Evolutionary conservation across 2,113 vertebrate species (phyloP).

Genomic region (Nesoenas mayeri): DNA sequence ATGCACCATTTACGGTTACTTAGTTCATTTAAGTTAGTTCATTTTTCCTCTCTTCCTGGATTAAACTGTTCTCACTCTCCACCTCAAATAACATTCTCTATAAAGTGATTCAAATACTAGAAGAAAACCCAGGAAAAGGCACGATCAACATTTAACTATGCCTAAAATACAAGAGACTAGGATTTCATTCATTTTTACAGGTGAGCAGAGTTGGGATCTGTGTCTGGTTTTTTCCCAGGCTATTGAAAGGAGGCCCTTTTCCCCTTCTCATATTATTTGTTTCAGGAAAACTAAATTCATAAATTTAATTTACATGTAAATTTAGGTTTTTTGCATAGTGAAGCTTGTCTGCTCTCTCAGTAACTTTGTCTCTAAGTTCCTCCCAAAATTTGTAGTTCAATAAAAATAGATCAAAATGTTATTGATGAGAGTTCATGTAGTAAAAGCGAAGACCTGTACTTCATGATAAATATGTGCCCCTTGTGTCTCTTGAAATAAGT

Average conservation of each 20-base stretch:
- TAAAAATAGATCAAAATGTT: neutral
- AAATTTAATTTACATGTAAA: neutral
- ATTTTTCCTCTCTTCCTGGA: neutral
- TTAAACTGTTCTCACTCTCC: neutral
- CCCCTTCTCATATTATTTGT: neutral
- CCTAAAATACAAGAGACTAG: neutral
- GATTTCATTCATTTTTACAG: neutral
- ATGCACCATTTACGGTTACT: neutral
- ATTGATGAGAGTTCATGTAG: neutral
- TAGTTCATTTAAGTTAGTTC: neutral
- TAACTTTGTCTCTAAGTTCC: neutral
- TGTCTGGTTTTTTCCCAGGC: neutral
- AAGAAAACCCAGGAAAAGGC: neutral
- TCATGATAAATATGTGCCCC: neutral
- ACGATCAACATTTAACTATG: neutral
- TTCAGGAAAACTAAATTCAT: neutral
- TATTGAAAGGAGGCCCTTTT: neutral
- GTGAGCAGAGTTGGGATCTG: neutral
- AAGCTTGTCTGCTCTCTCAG: neutral
- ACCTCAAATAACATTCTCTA: neutral
- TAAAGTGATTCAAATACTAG: neutral
- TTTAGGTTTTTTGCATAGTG: fast-evolving
- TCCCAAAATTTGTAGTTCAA: neutral
- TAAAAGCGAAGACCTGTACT: neutral
- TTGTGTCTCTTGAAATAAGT: neutral